Percentiles rank a stretch among this genome's conserved stretches.
Conservation (phyloP, 2,888 invertebrate genomes). For the Caenorhabditis sp. region DNA sequence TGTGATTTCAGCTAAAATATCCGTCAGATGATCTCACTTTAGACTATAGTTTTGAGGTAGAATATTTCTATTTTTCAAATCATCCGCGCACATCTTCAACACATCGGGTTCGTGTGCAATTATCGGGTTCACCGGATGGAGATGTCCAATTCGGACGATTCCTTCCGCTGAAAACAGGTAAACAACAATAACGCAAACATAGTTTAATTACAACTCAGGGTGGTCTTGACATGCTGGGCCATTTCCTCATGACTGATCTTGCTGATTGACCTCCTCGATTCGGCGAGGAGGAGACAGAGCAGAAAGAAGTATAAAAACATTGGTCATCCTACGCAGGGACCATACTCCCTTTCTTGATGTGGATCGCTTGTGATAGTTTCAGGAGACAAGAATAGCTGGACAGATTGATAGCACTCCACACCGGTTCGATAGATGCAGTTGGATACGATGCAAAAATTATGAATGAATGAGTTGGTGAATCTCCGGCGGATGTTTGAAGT, state of each 20-base stretch:
- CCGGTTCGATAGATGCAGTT: neutral
- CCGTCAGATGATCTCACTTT: conserved; percentile 44
- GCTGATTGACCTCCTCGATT: conserved; percentile 44
- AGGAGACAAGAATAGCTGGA: too few species aligned
- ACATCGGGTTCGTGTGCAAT: conserved; percentile 71
- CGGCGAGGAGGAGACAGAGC: conserved; percentile 25
- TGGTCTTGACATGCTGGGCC: conserved; percentile 21
- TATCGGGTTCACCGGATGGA: conserved; percentile 66
- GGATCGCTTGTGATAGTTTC: neutral
- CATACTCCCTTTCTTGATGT: conserved; percentile 5
- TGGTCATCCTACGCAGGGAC: conserved; percentile 9
- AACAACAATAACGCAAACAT: conserved; percentile 2
- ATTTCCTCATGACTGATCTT: conserved; percentile 51
- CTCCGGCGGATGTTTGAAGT: conserved; percentile 28
- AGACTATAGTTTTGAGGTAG: conserved; percentile 66
- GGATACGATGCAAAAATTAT: conserved; percentile 18
- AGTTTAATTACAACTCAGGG: conserved; percentile 26
- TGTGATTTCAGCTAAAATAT: neutral
- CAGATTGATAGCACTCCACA: too few species aligned
- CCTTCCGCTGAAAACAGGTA: conserved; percentile 57
- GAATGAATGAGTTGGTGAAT: conserved; percentile 36
- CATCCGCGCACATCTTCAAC: conserved; percentile 67
- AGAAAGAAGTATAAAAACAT: conserved; percentile 30
- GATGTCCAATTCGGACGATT: conserved; percentile 67
- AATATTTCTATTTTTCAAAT: conserved; percentile 67